Evolutionary conservation across 2,797 vertebrate species (phyloP).

Genomic region (Gila robusta): DNA sequence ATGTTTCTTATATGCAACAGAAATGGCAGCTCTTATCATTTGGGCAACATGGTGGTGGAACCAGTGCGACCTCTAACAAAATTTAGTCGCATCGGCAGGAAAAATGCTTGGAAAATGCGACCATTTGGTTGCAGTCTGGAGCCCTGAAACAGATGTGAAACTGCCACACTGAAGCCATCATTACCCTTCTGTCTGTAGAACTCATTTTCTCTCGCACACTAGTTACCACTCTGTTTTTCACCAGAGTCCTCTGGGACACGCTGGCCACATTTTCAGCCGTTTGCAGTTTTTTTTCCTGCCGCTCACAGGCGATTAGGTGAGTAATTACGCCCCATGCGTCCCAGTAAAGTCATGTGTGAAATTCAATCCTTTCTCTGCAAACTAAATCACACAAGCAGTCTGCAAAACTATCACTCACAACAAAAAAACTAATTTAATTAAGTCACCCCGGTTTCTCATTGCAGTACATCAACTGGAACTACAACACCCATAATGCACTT

Average conservation of each 20-base stretch:
- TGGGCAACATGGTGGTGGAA: too few species aligned
- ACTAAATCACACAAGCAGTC: conserved; percentile 39
- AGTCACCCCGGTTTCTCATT: not conserved
- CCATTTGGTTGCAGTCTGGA: too few species aligned
- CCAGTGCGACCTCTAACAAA: too few species aligned
- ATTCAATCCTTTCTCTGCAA: conserved; percentile 44
- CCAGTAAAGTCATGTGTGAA: conserved; percentile 52
- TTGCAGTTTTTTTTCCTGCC: conserved; percentile 22
- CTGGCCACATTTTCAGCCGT: conserved; percentile 16
- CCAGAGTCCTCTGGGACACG: conserved; percentile 37
- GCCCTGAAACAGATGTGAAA: conserved; percentile 25
- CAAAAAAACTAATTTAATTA: conserved; percentile 23
- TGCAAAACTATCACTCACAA: conserved; percentile 25
- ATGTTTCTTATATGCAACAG: too few species aligned
- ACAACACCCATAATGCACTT: conserved; percentile 22
- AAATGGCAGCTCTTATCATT: too few species aligned
- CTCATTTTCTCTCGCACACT: conserved; percentile 33
- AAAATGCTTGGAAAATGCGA: too few species aligned
- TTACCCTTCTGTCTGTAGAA: conserved; percentile 11
- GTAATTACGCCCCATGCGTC: conserved; percentile 57
- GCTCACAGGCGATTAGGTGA: conserved; percentile 56
- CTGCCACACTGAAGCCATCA: conserved; percentile 6
- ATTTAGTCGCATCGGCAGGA: too few species aligned
- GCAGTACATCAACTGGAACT: not conserved
- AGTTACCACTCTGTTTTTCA: conserved; percentile 32